Percentiles rank a stretch among this genome's conserved stretches.
These are phyloP conservation scores for Campopleginae sp. DNA, from an alignment of 2,888 invertebrate species.

Conservation along the genomic window DNA sequence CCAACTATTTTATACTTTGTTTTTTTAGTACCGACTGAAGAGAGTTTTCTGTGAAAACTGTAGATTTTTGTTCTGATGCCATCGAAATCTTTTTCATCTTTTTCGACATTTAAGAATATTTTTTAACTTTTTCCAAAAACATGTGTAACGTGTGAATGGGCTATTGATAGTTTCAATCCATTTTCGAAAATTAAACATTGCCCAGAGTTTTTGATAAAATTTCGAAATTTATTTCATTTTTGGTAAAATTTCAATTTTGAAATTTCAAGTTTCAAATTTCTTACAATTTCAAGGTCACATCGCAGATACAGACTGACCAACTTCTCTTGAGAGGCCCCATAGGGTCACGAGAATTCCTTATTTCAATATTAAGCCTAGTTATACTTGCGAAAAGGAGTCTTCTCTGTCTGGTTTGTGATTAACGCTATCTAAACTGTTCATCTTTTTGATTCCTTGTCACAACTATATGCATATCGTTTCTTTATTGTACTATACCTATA, in stretches of 20 bases:
- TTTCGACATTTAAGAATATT: too few relatives aligned
- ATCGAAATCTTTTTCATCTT: too few relatives aligned
- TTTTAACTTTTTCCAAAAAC: too few relatives aligned
- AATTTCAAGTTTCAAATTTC: too few relatives aligned
- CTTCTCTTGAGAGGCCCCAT: background rate
- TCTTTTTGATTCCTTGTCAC: conserved; percentile 12
- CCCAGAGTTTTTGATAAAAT: too few relatives aligned
- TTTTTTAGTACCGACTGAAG: background rate
- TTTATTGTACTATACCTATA: background rate
- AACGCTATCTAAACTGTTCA: conserved; percentile 26
- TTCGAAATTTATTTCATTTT: too few relatives aligned
- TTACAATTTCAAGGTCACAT: too few relatives aligned
- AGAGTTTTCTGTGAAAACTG: background rate
- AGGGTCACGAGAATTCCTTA: conserved; percentile 14
- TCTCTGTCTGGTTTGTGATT: conserved; percentile 33
- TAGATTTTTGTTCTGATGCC: too few relatives aligned
- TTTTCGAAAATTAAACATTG: too few relatives aligned
- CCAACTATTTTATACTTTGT: background rate
- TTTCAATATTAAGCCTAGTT: conserved; percentile 56
- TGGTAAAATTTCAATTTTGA: too few relatives aligned
- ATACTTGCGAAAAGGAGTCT: conserved; percentile 1
- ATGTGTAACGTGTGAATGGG: too few relatives aligned
- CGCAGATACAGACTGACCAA: background rate
- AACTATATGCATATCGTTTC: conserved; percentile 1
- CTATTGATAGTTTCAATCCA: too few relatives aligned